Conservation (phyloP, 2,113 vertebrate genomes). For the Nothoprocta pentlandii region DNA sequence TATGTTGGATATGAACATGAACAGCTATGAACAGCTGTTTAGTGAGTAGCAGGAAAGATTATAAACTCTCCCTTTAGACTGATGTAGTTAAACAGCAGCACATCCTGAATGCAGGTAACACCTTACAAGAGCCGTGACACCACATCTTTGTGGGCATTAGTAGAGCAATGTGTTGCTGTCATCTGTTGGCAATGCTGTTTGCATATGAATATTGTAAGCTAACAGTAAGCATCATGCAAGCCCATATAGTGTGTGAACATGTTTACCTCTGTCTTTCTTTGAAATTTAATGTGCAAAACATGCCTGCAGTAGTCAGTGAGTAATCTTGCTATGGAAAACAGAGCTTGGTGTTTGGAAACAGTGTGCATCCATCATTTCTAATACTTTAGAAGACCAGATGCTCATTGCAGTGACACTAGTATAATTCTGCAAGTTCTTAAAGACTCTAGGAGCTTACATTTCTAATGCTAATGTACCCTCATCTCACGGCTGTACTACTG, state of each 20-base stretch:
- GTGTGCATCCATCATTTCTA: background rate
- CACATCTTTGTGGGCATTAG: background rate
- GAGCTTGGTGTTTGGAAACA: background rate
- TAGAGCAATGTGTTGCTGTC: background rate
- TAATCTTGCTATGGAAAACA: background rate
- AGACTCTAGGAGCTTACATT: background rate
- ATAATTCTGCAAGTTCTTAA: background rate
- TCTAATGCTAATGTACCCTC: background rate
- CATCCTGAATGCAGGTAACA: background rate
- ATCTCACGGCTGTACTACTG: background rate
- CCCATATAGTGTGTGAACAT: background rate
- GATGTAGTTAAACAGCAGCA: background rate
- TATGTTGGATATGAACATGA: background rate
- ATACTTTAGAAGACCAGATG: background rate
- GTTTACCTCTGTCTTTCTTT: background rate
- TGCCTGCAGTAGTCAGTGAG: background rate
- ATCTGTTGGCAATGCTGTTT: background rate
- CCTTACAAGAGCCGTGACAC: background rate
- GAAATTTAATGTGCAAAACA: background rate
- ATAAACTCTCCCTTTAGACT: background rate
- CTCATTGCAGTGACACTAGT: background rate
- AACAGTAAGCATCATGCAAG: background rate
- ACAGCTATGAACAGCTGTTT: background rate
- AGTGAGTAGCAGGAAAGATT: background rate
- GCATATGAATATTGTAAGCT: background rate